phyloP scores from a whole-genome alignment of 2,888 invertebrate species.

The Rhamnusium bicolor region DNA sequence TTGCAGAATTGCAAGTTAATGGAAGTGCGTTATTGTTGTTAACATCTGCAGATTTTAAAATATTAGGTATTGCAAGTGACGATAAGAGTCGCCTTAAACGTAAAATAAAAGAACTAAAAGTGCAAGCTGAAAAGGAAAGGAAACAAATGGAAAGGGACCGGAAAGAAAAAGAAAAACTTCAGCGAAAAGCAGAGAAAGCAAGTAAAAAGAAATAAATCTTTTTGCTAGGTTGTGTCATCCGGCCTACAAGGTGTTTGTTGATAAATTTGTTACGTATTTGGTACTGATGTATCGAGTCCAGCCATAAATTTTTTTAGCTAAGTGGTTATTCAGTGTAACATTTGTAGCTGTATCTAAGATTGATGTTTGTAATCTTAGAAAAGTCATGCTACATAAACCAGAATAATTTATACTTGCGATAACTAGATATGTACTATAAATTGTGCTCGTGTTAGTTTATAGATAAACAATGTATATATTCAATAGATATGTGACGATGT shows the following conservation, averaged over 20 bases:
- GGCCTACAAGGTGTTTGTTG: constrained; percentile 26
- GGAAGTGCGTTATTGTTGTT: constrained; percentile 89
- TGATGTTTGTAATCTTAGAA: constrained; percentile 55
- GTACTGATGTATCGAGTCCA: constrained; percentile 20
- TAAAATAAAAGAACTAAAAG: constrained; percentile 87
- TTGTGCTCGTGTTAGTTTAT: constrained; percentile 55
- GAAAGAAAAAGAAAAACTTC: constrained; percentile 87
- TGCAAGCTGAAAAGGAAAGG: constrained; percentile 81
- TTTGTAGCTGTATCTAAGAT: constrained; percentile 39
- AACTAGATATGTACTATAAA: constrained; percentile 50
- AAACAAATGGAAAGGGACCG: constrained; percentile 88
- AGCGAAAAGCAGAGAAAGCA: constrained; percentile 86
- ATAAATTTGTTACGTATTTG: constrained; percentile 5
- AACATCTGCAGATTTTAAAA: constrained; percentile 93
- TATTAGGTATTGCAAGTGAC: constrained; percentile 83
- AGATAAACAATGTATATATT: constrained; percentile 44
- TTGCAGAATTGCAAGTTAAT: constrained; percentile 90
- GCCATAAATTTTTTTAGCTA: constrained; percentile 32
- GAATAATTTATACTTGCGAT: constrained; percentile 48
- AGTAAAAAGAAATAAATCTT: constrained; percentile 76
- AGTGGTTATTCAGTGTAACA: constrained; percentile 29
- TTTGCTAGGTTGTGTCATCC: neutral
- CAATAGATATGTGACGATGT: constrained; percentile 32
- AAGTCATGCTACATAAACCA: constrained; percentile 39
- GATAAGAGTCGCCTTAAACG: constrained; percentile 89